These are phyloP conservation scores for Copidosoma floridanum DNA, from an alignment of 1,140 invertebrate species.

Conservation along the genomic window DNA sequence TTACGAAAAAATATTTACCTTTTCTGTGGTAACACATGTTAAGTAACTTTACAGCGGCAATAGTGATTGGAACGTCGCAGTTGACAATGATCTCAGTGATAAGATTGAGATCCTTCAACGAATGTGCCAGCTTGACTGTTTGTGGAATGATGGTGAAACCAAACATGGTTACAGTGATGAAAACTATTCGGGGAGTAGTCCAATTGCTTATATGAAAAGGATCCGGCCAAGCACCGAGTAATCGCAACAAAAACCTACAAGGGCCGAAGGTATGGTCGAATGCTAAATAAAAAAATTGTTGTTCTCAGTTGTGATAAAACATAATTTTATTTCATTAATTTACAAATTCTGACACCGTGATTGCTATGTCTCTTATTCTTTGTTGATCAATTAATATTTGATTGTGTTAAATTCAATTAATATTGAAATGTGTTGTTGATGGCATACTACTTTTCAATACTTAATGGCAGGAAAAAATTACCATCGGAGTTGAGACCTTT, in stretches of 20 bases:
- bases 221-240: constrained; percentile 17
- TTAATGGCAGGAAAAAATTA: no score
- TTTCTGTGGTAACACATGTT: constrained; percentile 11
- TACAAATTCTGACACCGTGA: no score
- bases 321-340: no score
- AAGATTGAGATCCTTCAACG: background rate
- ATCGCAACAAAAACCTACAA: constrained; percentile 7
- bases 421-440: no score
- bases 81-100: constrained; percentile 18
- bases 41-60: background rate
- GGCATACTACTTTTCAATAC: no score
- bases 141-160: constrained; percentile 3
- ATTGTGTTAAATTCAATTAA: no score
- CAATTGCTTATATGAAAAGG: background rate
- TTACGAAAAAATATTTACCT: constrained; percentile 7
- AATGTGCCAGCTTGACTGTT: constrained; percentile 1
- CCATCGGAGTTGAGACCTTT: no score
- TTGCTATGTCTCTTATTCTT: no score
- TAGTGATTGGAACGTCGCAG: constrained; percentile 15
- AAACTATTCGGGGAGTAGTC: background rate
- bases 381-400: no score
- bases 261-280: no score
- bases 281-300: no score
- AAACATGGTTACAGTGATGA: background rate
- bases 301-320: no score